Conservation (phyloP, 2,888 invertebrate species). For the Cerceris ruficornis region DNA sequence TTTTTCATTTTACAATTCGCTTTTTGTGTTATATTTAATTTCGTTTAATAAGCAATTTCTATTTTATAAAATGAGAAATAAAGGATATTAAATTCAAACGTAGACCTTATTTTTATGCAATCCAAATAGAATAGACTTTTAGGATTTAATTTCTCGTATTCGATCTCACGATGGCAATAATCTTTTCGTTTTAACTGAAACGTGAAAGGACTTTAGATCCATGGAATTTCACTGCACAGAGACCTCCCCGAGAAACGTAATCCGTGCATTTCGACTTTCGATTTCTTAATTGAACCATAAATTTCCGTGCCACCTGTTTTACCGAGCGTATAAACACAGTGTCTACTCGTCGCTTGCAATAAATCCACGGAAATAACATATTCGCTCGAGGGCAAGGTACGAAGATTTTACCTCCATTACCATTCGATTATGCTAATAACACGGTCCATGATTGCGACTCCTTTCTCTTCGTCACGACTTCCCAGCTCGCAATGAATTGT, state of each 20-base stretch:
- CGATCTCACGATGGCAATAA: not conserved
- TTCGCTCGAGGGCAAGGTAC: conserved; percentile 15
- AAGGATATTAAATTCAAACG: too few species aligned
- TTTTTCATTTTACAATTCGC: too few species aligned
- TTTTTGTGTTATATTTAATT: too few species aligned
- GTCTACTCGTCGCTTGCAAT: conserved; percentile 2
- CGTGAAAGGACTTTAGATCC: conserved; percentile 13
- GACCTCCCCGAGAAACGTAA: conserved; percentile 1
- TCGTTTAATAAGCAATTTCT: too few species aligned
- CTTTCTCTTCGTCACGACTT: conserved; percentile 37
- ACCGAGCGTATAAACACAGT: not conserved
- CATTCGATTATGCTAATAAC: conserved; percentile 51
- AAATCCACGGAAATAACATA: conserved; percentile 31
- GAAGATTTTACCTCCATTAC: conserved; percentile 41
- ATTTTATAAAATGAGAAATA: too few species aligned
- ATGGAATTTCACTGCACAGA: not conserved
- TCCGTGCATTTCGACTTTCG: conserved; percentile 36
- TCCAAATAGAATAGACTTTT: too few species aligned
- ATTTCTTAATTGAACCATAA: conserved; percentile 40
- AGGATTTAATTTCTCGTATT: not conserved
- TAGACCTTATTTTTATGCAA: too few species aligned
- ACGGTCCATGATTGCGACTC: conserved; percentile 13
- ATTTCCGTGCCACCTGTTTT: conserved; percentile 22
- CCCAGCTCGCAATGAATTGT: not conserved
- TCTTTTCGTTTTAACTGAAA: not conserved